Evolutionary conservation across 2,888 invertebrate genomes (phyloP).

Genomic region (Dasysyrphus tricinctus): DNA sequence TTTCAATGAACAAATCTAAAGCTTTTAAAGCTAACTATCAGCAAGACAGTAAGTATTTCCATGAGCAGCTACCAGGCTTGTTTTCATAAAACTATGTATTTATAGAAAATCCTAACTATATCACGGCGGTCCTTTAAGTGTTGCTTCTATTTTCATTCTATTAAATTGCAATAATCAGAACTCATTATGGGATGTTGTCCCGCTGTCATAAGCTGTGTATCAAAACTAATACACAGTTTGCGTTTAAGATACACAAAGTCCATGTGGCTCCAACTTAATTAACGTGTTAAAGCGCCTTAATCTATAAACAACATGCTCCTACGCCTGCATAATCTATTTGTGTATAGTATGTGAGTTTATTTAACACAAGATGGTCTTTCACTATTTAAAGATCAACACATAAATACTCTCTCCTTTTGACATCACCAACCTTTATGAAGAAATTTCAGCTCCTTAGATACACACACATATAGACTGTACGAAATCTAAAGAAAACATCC

Average conservation of each 20-base stretch:
- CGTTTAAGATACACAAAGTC: neutral
- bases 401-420: constrained; percentile 3
- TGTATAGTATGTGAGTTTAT: constrained; percentile 28
- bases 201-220: neutral
- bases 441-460: constrained; percentile 6
- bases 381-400: constrained; percentile 42
- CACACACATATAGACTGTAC: neutral
- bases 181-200: neutral
- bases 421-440: neutral
- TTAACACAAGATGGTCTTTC: constrained; percentile 50
- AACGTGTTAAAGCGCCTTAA: constrained; percentile 21
- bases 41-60: too few relatives aligned
- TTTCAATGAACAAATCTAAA: too few relatives aligned
- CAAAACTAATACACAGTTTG: neutral
- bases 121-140: too few relatives aligned
- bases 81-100: too few relatives aligned
- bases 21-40: too few relatives aligned
- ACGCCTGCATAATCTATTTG: neutral
- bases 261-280: constrained; percentile 5
- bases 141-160: too few relatives aligned
- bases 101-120: too few relatives aligned
- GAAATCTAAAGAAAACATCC: constrained; percentile 32
- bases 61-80: too few relatives aligned
- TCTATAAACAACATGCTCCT: constrained; percentile 18
- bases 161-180: neutral